phyloP scores from a whole-genome alignment of 92 coral and sea anemone species.

The Epizoanthus illoricatus region DNA sequence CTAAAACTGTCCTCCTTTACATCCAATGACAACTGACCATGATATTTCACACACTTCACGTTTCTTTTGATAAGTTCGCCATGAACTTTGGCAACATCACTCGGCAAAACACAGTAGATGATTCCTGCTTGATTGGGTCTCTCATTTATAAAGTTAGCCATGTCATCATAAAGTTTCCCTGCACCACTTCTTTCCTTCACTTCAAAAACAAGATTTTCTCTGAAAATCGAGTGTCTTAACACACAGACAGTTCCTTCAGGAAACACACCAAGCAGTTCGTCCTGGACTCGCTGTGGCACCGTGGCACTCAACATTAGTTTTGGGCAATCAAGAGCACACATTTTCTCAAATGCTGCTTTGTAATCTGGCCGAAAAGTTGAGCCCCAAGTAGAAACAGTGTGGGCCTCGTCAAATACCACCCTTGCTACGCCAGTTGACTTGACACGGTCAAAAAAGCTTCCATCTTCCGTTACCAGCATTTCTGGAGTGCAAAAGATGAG shows the following conservation, averaged over 20 bases:
- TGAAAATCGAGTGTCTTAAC: background rate
- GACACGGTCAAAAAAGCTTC: background rate
- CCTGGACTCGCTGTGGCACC: background rate
- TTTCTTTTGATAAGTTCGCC: slow-evolving; percentile 7
- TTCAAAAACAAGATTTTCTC: background rate
- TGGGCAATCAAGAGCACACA: slow-evolving; percentile 16
- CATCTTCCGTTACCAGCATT: slow-evolving; percentile 9
- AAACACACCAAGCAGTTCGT: background rate
- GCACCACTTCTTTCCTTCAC: background rate
- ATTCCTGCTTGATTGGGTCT: background rate
- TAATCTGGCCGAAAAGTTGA: slow-evolving; percentile 40
- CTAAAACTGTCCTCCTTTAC: slow-evolving; percentile 18
- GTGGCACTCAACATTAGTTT: slow-evolving; percentile 51
- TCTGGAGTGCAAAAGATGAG: slow-evolving; percentile 24
- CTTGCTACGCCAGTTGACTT: background rate
- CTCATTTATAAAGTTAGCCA: background rate
- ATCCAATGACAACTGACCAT: slow-evolving; percentile 22
- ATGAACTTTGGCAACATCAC: slow-evolving; percentile 17
- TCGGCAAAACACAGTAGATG: slow-evolving; percentile 4
- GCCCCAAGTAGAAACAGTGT: slow-evolving; percentile 47
- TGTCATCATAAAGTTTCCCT: background rate
- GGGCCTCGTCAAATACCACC: slow-evolving; percentile 47
- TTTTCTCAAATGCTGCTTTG: slow-evolving; percentile 13
- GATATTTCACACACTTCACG: slow-evolving; percentile 13
- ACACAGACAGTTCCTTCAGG: background rate